Base-by-base conservation (phyloP, 2,113 vertebrate species). In the Scophthalmus maximus region DNA sequence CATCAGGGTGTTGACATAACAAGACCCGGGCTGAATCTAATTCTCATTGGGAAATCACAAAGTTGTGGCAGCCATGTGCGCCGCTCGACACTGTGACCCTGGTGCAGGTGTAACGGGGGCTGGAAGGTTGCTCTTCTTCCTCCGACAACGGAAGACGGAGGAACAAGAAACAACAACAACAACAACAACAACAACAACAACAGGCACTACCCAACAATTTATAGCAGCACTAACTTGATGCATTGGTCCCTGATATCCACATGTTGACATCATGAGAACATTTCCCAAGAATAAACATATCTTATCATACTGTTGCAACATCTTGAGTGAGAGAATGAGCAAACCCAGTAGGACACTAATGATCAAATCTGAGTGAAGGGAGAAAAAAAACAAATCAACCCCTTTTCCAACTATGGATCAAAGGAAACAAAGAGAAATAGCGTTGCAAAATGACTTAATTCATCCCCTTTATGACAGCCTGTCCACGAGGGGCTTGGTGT, bases 1-100 rank as follows among this genome's bases (percentile, higher is more conserved):
- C 82, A 87, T 76, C 55, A 78, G 76, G 70, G 75, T 83, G 73
- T 78, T 85, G 83, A 83, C 79, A 70, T 82, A 82, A 86, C 83
- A 74, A 38, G 64, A 72, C 44, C 58, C 8, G 1, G 61, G 65
- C 58, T 78, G 60, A 83, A 63, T 60, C 72, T 82, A 83, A 89
- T 86, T 73, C 79, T 78, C 79, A 49, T 56, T 79, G 79, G 79
- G 59, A 81, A 86, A 84, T 81, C 62, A 50, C 69, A 79, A 67
- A 80, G 59, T 30, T 49, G 50, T 8, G 55, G 55, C 32, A 25
- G 77, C 50, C 25, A 60, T n/a, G 55, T 68, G 20, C 47, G 76
- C 46, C 11, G 64, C 68, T 59, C 32, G 44, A 72, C 68, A 57
- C 29, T 53, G 25, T 46, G 27, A 69, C 25, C 53, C 5, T 6